Conservation (phyloP, 2,888 invertebrate species). For the Chalcis sispes region DNA sequence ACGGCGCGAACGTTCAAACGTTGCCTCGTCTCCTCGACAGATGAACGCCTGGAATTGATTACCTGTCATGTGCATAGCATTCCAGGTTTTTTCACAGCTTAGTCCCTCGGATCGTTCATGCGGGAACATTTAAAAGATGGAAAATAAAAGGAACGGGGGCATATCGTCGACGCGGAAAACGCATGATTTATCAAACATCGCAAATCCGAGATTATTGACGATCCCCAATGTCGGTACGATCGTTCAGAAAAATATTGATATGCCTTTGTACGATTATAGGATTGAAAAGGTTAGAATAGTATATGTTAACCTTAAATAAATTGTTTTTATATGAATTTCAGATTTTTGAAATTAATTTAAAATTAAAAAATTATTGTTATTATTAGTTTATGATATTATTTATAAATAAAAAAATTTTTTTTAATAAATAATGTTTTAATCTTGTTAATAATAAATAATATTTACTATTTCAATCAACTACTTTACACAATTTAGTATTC, state of each 20-base stretch:
- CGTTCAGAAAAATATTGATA: neutral
- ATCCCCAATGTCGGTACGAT: neutral
- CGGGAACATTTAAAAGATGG: too few species aligned
- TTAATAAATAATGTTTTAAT: neutral
- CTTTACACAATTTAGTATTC: too few species aligned
- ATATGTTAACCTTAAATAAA: neutral
- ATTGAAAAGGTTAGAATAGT: slow-evolving; percentile 37
- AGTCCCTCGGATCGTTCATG: too few species aligned
- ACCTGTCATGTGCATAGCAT: neutral
- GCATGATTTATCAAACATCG: too few species aligned
- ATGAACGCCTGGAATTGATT: neutral
- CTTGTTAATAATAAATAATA: too few species aligned
- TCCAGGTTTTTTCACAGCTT: too few species aligned
- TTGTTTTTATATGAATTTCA: neutral
- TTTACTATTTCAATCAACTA: too few species aligned
- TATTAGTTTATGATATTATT: neutral
- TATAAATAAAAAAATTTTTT: neutral
- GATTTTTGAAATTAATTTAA: neutral
- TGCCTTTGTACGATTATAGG: neutral
- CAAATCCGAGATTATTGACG: neutral
- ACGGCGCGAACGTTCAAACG: neutral
- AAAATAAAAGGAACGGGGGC: too few species aligned
- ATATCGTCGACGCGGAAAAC: too few species aligned
- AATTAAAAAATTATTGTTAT: too few species aligned
- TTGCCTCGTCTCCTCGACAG: neutral